Evolutionary conservation across 92 coral and sea anemone species (phyloP).

Genomic region (Pocillopora meandrina): DNA sequence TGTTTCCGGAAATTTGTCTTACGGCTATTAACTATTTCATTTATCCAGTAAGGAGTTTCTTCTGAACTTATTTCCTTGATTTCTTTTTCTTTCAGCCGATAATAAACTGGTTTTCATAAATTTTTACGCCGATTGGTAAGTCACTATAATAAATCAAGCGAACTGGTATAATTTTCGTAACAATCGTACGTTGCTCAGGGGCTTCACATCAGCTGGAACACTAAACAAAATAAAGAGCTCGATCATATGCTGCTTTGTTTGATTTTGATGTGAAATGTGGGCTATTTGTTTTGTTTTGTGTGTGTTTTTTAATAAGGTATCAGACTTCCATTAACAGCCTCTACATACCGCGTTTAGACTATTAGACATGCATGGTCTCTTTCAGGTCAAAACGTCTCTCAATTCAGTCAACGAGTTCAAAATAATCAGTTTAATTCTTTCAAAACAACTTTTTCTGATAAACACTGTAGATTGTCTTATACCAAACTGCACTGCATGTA

Average conservation of each 20-base stretch:
- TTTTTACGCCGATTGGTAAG: constrained; percentile 99
- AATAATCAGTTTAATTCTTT: neutral
- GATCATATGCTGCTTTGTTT: constrained; percentile 2
- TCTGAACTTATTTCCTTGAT: neutral
- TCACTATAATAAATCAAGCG: neutral
- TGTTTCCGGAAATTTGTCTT: neutral
- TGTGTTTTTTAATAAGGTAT: neutral
- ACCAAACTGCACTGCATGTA: neutral
- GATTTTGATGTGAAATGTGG: neutral
- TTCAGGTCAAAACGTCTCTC: too few species aligned
- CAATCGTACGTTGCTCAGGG: neutral
- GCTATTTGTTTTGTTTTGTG: neutral
- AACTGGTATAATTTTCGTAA: neutral
- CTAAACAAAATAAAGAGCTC: constrained; percentile 8
- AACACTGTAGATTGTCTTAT: neutral
- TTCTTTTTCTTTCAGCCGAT: constrained; percentile 65
- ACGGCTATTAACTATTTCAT: neutral
- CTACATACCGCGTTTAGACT: neutral
- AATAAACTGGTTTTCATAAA: constrained; percentile 87
- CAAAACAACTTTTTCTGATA: neutral
- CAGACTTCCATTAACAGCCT: neutral
- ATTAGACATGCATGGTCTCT: too few species aligned
- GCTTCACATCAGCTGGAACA: constrained; percentile 1
- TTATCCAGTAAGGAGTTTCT: neutral
- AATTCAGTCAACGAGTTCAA: neutral